Evolutionary conservation across 1,140 invertebrate species (phyloP).

Genomic region (Lepidurus couesii): DNA sequence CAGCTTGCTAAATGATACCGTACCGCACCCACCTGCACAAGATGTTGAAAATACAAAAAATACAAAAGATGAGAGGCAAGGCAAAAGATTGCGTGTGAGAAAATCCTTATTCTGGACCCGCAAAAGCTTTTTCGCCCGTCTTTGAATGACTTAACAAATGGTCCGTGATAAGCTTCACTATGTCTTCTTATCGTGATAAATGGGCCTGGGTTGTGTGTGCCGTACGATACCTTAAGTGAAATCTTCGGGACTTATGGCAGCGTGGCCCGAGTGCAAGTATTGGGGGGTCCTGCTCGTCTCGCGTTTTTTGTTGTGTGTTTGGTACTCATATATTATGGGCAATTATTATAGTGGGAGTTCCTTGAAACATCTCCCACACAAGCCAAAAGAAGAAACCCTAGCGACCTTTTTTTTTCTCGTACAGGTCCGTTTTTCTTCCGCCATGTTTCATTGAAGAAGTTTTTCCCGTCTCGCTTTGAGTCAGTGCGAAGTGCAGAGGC

Average conservation of each 20-base stretch:
- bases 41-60: too few relatives aligned
- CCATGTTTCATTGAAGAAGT: neutral
- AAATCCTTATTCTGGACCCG: neutral
- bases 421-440: too few relatives aligned
- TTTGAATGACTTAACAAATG: neutral
- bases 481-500: neutral
- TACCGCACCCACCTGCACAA: too few relatives aligned
- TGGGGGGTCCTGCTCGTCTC: neutral
- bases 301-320: neutral
- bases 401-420: too few relatives aligned
- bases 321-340: neutral
- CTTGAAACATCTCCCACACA: neutral
- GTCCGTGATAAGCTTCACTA: neutral
- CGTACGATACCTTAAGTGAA: constrained; percentile 2
- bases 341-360: neutral
- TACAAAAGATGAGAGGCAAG: too few relatives aligned
- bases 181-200: constrained; percentile 4
- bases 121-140: neutral
- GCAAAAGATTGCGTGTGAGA: neutral
- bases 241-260: neutral
- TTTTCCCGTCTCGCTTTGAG: neutral
- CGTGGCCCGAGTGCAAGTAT: neutral
- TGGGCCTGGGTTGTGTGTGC: neutral
- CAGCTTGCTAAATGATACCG: too few relatives aligned
- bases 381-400: neutral